A percentile compares a stretch with the other conserved stretches of the same genome.
Conservation (phyloP, 1,140 invertebrate genomes). For the Chlorops oryzae region DNA sequence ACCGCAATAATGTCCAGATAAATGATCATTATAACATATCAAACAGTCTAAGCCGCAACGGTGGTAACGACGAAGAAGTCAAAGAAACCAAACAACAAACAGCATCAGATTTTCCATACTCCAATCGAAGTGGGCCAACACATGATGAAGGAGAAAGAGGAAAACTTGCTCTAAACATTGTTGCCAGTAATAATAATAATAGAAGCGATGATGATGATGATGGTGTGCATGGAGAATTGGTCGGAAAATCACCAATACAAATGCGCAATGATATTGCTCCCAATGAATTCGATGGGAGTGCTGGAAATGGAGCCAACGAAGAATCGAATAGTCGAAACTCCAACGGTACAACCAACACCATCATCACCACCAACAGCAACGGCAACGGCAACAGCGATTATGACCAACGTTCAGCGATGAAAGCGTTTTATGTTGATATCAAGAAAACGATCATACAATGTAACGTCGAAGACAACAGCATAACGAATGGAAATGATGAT, state of each 20-base stretch:
- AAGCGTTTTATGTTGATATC: neutral
- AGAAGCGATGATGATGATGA: neutral
- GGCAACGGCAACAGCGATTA: neutral
- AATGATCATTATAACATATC: neutral
- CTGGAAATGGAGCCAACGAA: neutral
- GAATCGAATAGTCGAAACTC: slow-evolving; percentile 1
- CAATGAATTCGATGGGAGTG: neutral
- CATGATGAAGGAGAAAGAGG: too few species aligned
- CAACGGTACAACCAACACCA: slow-evolving; percentile 1
- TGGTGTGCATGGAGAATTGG: neutral
- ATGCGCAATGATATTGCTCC: neutral
- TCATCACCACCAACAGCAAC: neutral
- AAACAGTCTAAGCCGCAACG: slow-evolving; percentile 7
- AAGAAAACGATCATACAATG: neutral
- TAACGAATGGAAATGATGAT: neutral
- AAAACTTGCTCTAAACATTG: too few species aligned
- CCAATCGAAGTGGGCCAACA: too few species aligned
- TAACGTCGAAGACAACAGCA: neutral
- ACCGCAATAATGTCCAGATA: slow-evolving; percentile 26
- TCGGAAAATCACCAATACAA: neutral
- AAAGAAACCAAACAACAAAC: too few species aligned
- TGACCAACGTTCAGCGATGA: neutral
- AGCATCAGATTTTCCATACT: too few species aligned
- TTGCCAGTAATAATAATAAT: neutral
- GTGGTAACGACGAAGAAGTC: slow-evolving; percentile 23